These are phyloP conservation scores for Synanthedon vespiformis DNA, from an alignment of 2,888 invertebrate genomes.

Conservation along the genomic window DNA sequence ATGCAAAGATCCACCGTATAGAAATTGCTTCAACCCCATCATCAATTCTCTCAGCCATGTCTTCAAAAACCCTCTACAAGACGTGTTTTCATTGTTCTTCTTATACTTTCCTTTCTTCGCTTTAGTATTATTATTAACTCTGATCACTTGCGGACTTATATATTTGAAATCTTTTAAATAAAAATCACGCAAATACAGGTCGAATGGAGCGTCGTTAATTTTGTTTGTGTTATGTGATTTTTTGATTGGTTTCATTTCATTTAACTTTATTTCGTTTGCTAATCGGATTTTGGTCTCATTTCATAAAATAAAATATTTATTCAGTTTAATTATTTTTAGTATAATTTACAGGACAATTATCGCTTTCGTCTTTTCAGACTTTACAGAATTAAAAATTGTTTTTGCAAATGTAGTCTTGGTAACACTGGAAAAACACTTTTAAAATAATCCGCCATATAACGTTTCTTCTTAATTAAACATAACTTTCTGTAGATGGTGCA, in stretches of 20 bases:
- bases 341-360: too few relatives aligned
- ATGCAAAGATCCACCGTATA: slow-evolving; percentile 55
- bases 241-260: not conserved
- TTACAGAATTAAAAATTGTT: too few relatives aligned
- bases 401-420: too few relatives aligned
- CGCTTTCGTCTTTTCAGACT: too few relatives aligned
- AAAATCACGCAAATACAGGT: slow-evolving; percentile 36
- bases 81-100: slow-evolving; percentile 9
- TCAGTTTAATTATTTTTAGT: too few relatives aligned
- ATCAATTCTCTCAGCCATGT: slow-evolving; percentile 42
- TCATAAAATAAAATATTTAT: too few relatives aligned
- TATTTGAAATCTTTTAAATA: slow-evolving; percentile 54
- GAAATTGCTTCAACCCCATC: slow-evolving; percentile 50
- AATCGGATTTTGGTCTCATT: too few relatives aligned
- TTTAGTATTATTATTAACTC: slow-evolving; percentile 7
- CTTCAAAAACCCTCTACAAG: slow-evolving; percentile 21
- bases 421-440: too few relatives aligned
- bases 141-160: slow-evolving; percentile 33
- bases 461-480: too few relatives aligned
- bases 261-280: not conserved
- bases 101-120: slow-evolving; percentile 11
- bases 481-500: not conserved
- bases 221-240: not conserved
- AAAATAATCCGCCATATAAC: too few relatives aligned
- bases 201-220: not conserved